These are phyloP conservation scores for Rhabdomys pumilio DNA, from an alignment of 2,797 vertebrate species.

Conservation along the genomic window DNA sequence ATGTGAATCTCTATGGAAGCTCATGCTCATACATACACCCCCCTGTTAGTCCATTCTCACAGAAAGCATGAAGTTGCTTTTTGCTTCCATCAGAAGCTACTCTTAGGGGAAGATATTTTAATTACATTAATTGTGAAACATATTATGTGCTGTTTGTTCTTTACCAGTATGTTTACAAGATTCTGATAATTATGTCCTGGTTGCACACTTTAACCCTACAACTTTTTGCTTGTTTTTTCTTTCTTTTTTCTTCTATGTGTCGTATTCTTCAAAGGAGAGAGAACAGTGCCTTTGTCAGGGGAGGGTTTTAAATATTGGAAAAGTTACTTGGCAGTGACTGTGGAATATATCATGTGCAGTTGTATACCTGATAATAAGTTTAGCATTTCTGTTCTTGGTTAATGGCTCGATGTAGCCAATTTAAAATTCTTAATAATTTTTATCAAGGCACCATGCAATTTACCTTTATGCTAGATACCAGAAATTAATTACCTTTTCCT, in stretches of 20 bases:
- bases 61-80: not conserved
- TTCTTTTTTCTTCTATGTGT: not conserved
- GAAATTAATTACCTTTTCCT: not conserved
- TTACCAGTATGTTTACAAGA: not conserved
- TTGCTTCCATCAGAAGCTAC: not conserved
- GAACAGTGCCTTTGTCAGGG: not conserved
- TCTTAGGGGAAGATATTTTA: not conserved
- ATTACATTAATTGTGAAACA: not conserved
- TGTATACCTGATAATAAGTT: not conserved
- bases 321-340: not conserved
- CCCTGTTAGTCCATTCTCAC: not conserved
- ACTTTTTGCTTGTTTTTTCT: not conserved
- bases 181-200: not conserved
- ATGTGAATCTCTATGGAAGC: not conserved
- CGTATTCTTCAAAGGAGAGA: not conserved
- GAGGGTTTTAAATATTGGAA: not conserved
- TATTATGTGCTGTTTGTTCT: constrained; percentile 2
- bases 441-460: not conserved
- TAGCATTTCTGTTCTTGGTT: not conserved
- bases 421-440: constrained; percentile 49
- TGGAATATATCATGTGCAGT: fast-evolving
- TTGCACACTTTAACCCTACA: not conserved
- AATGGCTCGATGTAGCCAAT: not conserved
- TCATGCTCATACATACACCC: not conserved
- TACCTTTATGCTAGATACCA: not conserved